Evolutionary conservation across 2,113 vertebrate genomes (phyloP).

Genomic region (Corydoras sp.): DNA sequence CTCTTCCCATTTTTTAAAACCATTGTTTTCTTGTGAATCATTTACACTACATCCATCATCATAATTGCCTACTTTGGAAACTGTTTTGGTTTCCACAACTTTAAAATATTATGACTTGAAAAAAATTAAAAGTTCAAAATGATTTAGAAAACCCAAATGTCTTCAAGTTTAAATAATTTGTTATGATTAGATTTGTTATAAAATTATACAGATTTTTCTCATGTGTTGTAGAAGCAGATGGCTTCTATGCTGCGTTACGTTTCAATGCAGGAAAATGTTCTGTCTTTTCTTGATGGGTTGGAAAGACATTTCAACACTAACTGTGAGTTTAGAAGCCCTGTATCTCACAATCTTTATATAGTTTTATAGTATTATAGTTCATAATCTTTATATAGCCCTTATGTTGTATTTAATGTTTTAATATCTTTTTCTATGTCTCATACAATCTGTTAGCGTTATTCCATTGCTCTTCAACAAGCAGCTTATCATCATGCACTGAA

Average conservation of each 20-base stretch:
- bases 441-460: constrained; percentile 16
- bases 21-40: too few relatives aligned
- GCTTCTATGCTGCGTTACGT: constrained; percentile 72
- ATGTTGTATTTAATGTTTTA: not conserved
- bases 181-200: too few relatives aligned
- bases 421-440: constrained; percentile 16
- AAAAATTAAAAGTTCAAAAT: too few relatives aligned
- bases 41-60: too few relatives aligned
- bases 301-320: constrained; percentile 69
- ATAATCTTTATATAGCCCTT: not conserved
- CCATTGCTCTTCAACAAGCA: constrained; percentile 34
- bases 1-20: too few relatives aligned
- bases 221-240: constrained; percentile 68
- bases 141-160: too few relatives aligned
- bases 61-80: too few relatives aligned
- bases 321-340: constrained; percentile 57
- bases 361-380: too few relatives aligned
- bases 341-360: not conserved
- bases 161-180: too few relatives aligned
- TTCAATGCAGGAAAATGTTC: constrained; percentile 69
- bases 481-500: not conserved
- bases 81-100: too few relatives aligned
- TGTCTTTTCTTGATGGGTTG: constrained; percentile 69
- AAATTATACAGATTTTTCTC: not conserved
- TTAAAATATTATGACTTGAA: too few relatives aligned